Evolutionary conservation across 37 sponge, comb jelly and placozoan genomes (phyloP), one percentile per base, ranked within the genome.

Genomic region (Chondrosia reniformis): DNA sequence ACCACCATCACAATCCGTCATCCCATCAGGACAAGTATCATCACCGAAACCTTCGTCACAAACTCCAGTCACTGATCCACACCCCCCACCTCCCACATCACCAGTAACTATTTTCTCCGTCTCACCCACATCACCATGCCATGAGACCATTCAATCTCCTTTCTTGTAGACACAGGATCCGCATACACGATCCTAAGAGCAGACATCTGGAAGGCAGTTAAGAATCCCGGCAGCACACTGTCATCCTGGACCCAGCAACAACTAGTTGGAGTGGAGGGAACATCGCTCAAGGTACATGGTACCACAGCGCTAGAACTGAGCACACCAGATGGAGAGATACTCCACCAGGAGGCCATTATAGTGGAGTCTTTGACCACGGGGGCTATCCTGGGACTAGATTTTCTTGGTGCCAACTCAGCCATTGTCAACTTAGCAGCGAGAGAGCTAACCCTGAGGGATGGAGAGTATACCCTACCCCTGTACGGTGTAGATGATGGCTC

Each of bases 221-320:
- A 28, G 66, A 28, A 19, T 4, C 3, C 2, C 34, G 36, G 36
- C 36, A 64, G 36, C 66, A 64, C 25, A 24, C 9, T 8, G 41
- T 24, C 41, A 19, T 44, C 42, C 39, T 69, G 43, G 43, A 69
- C 43, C 22, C 44, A 44, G 21, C 72, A 41, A 3, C 15, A 2
- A 1, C 41, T 69, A 2, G 72, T 69, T 9, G 72, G 72, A 19
- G 72, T 69, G 2, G 72, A 69, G 41, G 72, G 72, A 3, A 69
- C 72, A 39, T 0, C 72, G 44, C 43, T 69, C 24, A 44, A 40
- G 43, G 43, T 69, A 5, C 37, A 66, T 7, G 67, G 67, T 8
- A 10, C 42, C 24, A 21, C 43, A 21, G 15, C 41, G 25, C 4
- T 40, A n/a, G 43, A 69, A 7, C 22, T 59, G 6, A 59, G 30